A percentile compares a stretch with the other conserved stretches of the same genome.
These are phyloP conservation scores for Drosophila subpulchrella DNA, from an alignment of 1,140 invertebrate genomes.

Conservation along the genomic window DNA sequence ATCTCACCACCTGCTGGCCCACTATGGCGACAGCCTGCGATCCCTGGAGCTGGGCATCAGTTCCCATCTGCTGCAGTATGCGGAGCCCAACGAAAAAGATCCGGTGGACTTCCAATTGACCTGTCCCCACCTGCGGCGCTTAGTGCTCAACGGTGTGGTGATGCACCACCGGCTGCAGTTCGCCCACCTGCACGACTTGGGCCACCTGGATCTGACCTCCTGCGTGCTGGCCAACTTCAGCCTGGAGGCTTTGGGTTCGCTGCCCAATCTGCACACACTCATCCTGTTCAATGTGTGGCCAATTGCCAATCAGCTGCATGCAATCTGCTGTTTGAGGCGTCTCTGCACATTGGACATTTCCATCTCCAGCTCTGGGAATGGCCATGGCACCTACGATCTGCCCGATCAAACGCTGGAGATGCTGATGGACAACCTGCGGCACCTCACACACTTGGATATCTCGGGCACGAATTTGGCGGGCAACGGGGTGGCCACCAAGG, in stretches of 20 bases:
- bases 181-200: slow-evolving; percentile 86
- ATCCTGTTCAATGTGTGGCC: slow-evolving; percentile 90
- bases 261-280: slow-evolving; percentile 89
- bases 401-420: slow-evolving; percentile 86
- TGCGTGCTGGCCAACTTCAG: slow-evolving; percentile 87
- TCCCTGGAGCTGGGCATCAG: slow-evolving; percentile 85
- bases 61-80: slow-evolving; percentile 82
- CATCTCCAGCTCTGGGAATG: slow-evolving; percentile 73
- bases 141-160: slow-evolving; percentile 86
- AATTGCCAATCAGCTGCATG: slow-evolving; percentile 85
- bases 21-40: slow-evolving; percentile 84
- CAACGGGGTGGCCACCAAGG: slow-evolving; percentile 87
- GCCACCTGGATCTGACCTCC: slow-evolving; percentile 92
- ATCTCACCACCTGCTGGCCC: slow-evolving; percentile 84
- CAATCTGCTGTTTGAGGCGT: slow-evolving; percentile 87
- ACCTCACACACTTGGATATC: slow-evolving; percentile 94
- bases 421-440: slow-evolving; percentile 90
- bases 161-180: slow-evolving; percentile 79
- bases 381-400: slow-evolving; percentile 80
- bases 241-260: slow-evolving; percentile 86
- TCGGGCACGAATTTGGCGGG: slow-evolving; percentile 94
- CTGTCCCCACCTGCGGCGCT: slow-evolving; percentile 87
- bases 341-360: slow-evolving; percentile 92
- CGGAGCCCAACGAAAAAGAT: slow-evolving; percentile 79
- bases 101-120: slow-evolving; percentile 86